Conservation (phyloP, 1,140 invertebrate genomes). For the Steinernema khuongi region DNA sequence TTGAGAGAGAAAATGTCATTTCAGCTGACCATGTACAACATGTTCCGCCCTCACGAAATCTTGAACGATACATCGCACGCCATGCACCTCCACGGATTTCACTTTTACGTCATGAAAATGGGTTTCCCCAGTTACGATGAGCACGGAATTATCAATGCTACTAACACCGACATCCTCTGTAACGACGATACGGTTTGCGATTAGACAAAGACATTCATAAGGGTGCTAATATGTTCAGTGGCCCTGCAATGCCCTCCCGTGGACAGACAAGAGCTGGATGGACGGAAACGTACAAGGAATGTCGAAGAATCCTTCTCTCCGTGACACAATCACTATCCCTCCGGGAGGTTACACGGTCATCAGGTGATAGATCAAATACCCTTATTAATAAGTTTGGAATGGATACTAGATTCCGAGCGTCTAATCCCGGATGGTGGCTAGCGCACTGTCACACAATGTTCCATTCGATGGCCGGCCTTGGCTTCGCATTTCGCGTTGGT, state of each 20-base stretch:
- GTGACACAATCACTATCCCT: not conserved
- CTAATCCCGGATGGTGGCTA: not conserved
- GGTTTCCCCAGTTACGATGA: slow-evolving; percentile 44
- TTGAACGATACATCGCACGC: slow-evolving; percentile 50
- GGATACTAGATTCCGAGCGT: not conserved
- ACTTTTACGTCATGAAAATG: slow-evolving; percentile 54
- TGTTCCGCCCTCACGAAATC: slow-evolving; percentile 45
- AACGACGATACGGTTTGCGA: not conserved
- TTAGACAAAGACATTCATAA: not conserved
- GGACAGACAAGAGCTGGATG: not conserved
- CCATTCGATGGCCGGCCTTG: not conserved
- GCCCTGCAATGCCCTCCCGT: not conserved
- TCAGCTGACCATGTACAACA: slow-evolving; percentile 54
- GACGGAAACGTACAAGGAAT: not conserved
- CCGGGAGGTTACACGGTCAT: not conserved
- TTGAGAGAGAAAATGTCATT: too few species aligned
- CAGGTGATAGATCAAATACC: too few species aligned
- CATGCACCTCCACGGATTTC: slow-evolving; percentile 51
- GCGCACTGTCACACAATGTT: not conserved
- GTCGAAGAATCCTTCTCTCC: not conserved
- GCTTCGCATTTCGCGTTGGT: not conserved
- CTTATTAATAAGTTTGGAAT: too few species aligned
- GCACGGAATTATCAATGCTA: not conserved
- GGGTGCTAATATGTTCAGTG: not conserved
- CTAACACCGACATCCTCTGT: not conserved